Evolutionary conservation across 2,888 invertebrate genomes (phyloP).

Genomic region (Agonopterix arenella): DNA sequence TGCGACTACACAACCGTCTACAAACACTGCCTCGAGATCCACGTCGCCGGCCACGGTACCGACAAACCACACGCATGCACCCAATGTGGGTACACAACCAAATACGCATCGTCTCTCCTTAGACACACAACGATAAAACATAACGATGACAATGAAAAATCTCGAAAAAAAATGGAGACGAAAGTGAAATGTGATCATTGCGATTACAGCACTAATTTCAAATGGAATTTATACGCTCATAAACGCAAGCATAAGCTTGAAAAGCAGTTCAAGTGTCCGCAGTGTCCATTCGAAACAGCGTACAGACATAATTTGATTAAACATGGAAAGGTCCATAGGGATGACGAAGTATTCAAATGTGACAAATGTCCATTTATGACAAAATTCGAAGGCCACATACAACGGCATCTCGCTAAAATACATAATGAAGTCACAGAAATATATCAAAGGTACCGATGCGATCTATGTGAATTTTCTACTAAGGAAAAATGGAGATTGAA

Average conservation of each 20-base stretch:
- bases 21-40: slow-evolving; percentile 39
- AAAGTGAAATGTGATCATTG: slow-evolving; percentile 25
- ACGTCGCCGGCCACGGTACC: slow-evolving; percentile 31
- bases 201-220: slow-evolving; percentile 25
- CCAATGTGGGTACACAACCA: slow-evolving; percentile 38
- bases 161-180: slow-evolving; percentile 8
- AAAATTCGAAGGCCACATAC: slow-evolving; percentile 22
- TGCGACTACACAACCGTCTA: slow-evolving; percentile 42
- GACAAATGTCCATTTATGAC: slow-evolving; percentile 25
- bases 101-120: slow-evolving; percentile 34
- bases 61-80: slow-evolving; percentile 32
- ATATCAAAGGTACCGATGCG: slow-evolving; percentile 28
- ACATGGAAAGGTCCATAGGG: slow-evolving; percentile 28
- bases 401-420: slow-evolving; percentile 21
- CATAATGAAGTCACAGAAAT: slow-evolving; percentile 16
- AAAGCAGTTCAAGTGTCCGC: slow-evolving; percentile 30
- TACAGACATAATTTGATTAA: slow-evolving; percentile 33
- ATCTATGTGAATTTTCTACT: slow-evolving; percentile 46
- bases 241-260: slow-evolving; percentile 18
- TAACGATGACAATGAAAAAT: slow-evolving; percentile 12
- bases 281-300: slow-evolving; percentile 28
- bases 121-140: slow-evolving; percentile 41
- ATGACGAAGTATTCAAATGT: slow-evolving; percentile 19
- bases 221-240: slow-evolving; percentile 20
- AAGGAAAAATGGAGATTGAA: slow-evolving; percentile 45